Conservation (phyloP, 2,113 vertebrate species). For the Orthochromis indermauri region DNA sequence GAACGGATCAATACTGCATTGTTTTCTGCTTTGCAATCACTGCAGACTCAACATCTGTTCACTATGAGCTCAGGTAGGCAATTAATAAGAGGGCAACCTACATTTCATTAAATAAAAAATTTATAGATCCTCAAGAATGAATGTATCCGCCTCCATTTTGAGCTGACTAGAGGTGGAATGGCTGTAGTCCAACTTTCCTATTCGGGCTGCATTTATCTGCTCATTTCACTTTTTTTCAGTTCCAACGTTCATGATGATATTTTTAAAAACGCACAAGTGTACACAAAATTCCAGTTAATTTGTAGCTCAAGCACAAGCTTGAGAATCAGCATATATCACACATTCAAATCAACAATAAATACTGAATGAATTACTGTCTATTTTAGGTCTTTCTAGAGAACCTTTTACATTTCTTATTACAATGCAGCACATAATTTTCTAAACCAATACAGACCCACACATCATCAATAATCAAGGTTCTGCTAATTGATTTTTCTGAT, state of each 20-base stretch:
- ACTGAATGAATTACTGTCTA: not conserved
- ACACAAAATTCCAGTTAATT: not conserved
- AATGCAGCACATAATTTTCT: not conserved
- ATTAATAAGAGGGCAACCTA: not conserved
- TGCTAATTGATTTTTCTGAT: not conserved
- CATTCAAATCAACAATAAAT: not conserved
- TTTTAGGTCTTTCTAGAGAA: not conserved
- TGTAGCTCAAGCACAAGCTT: not conserved
- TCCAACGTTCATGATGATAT: not conserved
- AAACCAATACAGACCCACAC: not conserved
- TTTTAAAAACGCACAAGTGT: not conserved
- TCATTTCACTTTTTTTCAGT: not conserved
- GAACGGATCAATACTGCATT: conserved; percentile 26
- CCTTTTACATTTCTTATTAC: not conserved
- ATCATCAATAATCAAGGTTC: not conserved
- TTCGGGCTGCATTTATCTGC: not conserved
- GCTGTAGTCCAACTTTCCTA: not conserved
- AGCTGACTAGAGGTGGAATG: not conserved
- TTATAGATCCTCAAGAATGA: not conserved
- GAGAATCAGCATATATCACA: not conserved
- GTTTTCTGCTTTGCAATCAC: conserved; percentile 23
- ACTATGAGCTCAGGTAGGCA: not conserved
- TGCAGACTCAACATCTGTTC: not conserved
- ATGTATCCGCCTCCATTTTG: not conserved
- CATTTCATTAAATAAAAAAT: not conserved